Base-by-base conservation (phyloP, 2,888 invertebrate genomes). In the Macrosiphum euphorbiae region DNA sequence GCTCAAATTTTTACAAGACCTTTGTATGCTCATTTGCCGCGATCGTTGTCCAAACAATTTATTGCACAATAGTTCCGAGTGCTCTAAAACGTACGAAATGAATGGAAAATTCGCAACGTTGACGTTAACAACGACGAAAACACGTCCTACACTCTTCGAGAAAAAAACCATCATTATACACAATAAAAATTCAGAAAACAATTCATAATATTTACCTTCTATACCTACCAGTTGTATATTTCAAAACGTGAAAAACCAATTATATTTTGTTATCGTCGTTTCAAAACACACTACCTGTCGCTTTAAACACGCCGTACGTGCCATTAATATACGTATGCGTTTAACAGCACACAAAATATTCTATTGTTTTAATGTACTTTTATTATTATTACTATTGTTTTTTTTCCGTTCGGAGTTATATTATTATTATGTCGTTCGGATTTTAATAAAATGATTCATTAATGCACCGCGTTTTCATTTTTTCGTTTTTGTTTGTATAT, bases 291-390 rank as follows among this genome's bases (percentile, higher is more conserved):
- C 35, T 78, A 78, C 78, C 8, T 78, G 35, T 78, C 78, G 28
- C 47, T 86, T n/a, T 28, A 86, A 86, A 50, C 16, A 86, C 28
- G 5, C 11, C 50, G 47, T 86, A 50, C 13, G 47, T 86, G 44
- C 1, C 44, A 86, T 47, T 47, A 86, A 86, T 16, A 47, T 44
- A 47, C n/a, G 44, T 44, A 28, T 85, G 13, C 1, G 13, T 47
- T 44, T 50, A 86, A 28, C 13, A 50, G 47, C 16, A 4, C 16
- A 86, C 11, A 86, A 44, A 86, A 50, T 47, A 50, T 86, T 86
- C 24, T 47, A 86, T 86, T 86, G 47, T 86, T 86, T 86, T 86
- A 86, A 47, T 86, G 47, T 86, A 50, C 26, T 86, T 86, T 86
- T 16, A 28, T n/a, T 44, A 28, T 28, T 50, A 16, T 44, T 26